Evolutionary conservation across 2,797 vertebrate genomes (phyloP).

Genomic region (Diplodus sargus): DNA sequence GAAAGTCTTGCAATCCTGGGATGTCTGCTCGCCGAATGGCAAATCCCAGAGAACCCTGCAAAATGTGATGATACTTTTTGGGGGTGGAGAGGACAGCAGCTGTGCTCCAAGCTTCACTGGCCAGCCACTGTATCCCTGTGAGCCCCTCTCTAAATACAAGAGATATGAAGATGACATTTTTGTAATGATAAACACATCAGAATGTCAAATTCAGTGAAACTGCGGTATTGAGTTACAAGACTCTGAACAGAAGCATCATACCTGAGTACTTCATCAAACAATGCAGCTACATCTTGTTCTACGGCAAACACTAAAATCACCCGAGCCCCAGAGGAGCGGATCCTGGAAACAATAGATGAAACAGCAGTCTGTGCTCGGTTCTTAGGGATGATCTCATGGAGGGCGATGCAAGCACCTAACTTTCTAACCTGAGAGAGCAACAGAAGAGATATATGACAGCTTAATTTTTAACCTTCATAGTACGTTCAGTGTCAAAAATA

Average conservation of each 20-base stretch:
- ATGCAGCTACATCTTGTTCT: constrained; percentile 84
- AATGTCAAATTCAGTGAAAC: neutral
- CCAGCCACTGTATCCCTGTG: constrained; percentile 86
- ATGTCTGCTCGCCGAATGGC: constrained; percentile 83
- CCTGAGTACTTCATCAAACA: constrained; percentile 82
- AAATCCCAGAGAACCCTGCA: constrained; percentile 87
- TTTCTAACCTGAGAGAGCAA: constrained; percentile 65
- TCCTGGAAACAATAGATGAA: constrained; percentile 78
- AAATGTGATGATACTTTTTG: constrained; percentile 77
- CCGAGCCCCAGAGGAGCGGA: constrained; percentile 75
- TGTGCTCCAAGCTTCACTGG: constrained; percentile 89
- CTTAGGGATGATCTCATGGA: constrained; percentile 86
- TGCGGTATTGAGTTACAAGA: neutral
- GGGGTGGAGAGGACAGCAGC: constrained; percentile 84
- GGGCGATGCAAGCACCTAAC: constrained; percentile 82
- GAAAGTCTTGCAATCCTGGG: constrained; percentile 81
- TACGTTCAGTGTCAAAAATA: neutral
- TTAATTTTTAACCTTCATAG: neutral
- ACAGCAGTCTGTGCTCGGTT: constrained; percentile 76
- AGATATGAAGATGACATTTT: constrained; percentile 12
- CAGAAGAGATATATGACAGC: neutral
- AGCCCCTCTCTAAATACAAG: constrained; percentile 73
- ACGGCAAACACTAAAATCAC: constrained; percentile 87
- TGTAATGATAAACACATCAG: constrained; percentile 8
- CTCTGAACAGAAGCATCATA: constrained; percentile 52